Evolutionary conservation across 2,113 vertebrate species (phyloP).

Genomic region (Pseudopipra pipra): DNA sequence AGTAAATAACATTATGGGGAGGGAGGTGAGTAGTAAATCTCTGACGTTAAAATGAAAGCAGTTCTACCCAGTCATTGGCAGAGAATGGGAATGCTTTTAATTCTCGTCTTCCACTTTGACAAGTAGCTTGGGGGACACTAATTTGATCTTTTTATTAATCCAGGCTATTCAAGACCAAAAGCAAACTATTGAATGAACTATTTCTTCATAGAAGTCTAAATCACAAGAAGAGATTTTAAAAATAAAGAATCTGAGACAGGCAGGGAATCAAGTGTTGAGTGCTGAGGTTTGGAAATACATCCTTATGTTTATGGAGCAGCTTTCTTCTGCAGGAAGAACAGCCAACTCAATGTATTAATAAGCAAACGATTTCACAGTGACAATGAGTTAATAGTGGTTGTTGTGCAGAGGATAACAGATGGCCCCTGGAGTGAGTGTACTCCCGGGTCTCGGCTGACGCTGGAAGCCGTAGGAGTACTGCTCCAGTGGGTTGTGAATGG

Average conservation of each 20-base stretch:
- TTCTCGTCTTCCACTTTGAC: neutral
- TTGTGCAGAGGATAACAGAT: slow-evolving; percentile 19
- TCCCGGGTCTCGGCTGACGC: neutral
- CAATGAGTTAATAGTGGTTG: neutral
- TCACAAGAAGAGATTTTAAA: neutral
- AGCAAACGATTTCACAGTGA: neutral
- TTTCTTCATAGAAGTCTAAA: neutral
- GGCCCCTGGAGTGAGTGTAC: neutral
- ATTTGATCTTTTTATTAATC: neutral
- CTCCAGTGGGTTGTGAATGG: neutral
- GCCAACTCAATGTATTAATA: neutral
- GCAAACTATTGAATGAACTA: neutral
- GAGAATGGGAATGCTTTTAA: neutral
- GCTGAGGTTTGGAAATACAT: neutral
- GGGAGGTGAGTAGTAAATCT: neutral
- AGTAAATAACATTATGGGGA: neutral
- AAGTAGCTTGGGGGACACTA: neutral
- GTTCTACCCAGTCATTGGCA: neutral
- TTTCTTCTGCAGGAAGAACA: neutral
- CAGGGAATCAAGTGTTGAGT: neutral
- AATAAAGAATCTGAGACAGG: neutral
- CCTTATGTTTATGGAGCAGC: neutral
- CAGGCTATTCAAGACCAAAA: neutral
- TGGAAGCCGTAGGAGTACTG: neutral
- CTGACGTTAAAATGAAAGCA: neutral